Conservation (phyloP, 2,113 vertebrate genomes). For the Callipepla californica region DNA sequence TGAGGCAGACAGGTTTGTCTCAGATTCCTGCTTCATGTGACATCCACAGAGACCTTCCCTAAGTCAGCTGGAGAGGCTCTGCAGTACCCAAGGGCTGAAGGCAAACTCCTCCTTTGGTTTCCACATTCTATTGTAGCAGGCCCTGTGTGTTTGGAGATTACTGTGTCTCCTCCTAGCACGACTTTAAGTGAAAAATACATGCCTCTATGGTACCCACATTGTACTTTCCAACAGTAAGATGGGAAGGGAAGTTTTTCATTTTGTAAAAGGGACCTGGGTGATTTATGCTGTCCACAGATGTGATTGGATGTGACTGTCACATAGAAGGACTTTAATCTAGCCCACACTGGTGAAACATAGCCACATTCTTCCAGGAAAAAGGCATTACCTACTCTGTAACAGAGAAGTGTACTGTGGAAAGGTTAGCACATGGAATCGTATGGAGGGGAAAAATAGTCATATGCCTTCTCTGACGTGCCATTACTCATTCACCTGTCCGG, state of each 20-base stretch:
- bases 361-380: background rate
- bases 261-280: background rate
- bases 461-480: background rate
- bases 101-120: background rate
- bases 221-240: background rate
- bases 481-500: background rate
- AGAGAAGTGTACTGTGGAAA: background rate
- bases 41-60: background rate
- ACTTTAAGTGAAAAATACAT: background rate
- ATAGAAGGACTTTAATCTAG: background rate
- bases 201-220: fast-evolving
- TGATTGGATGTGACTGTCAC: background rate
- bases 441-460: background rate
- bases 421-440: background rate
- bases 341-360: background rate
- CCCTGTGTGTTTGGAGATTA: background rate
- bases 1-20: background rate
- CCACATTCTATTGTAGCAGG: fast-evolving
- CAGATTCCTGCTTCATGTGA: background rate
- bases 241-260: background rate
- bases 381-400: background rate
- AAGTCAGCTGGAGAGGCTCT: background rate
- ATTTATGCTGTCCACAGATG: background rate
- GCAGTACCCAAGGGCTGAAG: background rate
- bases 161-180: fast-evolving